Conservation (phyloP, 53 echinoderm and acorn worm genomes). For the Crossaster papposus region DNA sequence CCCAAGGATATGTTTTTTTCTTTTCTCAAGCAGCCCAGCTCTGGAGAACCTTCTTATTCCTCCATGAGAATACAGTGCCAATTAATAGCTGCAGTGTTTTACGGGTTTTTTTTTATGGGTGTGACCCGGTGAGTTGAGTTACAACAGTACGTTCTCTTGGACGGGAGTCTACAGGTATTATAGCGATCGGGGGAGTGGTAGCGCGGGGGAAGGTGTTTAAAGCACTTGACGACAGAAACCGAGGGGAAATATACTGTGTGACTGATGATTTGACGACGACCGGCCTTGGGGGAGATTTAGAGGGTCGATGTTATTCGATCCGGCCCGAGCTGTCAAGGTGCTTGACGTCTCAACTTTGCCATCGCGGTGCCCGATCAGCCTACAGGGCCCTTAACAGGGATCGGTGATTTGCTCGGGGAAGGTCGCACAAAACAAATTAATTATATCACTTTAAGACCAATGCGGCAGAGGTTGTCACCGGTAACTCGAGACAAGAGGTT, state of each 20-base stretch:
- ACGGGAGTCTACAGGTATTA: no score
- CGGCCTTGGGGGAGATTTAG: slow-evolving; percentile 55
- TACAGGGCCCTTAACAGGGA: slow-evolving; percentile 23
- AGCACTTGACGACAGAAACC: slow-evolving; percentile 45
- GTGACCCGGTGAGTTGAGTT: slow-evolving; percentile 59
- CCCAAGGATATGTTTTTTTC: slow-evolving; percentile 33
- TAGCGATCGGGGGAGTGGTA: neutral
- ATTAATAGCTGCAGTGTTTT: slow-evolving; percentile 56
- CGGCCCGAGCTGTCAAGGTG: slow-evolving; percentile 28
- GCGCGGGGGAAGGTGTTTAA: slow-evolving; percentile 13
- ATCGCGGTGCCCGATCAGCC: slow-evolving; percentile 50
- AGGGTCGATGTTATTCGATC: slow-evolving; percentile 31
- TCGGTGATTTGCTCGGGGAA: slow-evolving; percentile 39
- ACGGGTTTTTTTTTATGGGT: slow-evolving; percentile 58
- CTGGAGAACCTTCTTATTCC: slow-evolving; percentile 21
- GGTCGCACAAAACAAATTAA: slow-evolving; percentile 87
- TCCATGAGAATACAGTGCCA: no score
- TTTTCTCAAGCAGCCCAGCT: neutral
- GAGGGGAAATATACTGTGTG: slow-evolving; percentile 31
- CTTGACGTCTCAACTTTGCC: slow-evolving; percentile 57
- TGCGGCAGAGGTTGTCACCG: slow-evolving; percentile 61
- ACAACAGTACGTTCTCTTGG: slow-evolving; percentile 5
- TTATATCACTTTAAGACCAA: slow-evolving; percentile 64
- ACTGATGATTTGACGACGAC: slow-evolving; percentile 50
- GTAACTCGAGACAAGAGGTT: slow-evolving; percentile 45